Evolutionary conservation across 2,797 vertebrate genomes (phyloP).

Genomic region (Dermochelys coriacea): DNA sequence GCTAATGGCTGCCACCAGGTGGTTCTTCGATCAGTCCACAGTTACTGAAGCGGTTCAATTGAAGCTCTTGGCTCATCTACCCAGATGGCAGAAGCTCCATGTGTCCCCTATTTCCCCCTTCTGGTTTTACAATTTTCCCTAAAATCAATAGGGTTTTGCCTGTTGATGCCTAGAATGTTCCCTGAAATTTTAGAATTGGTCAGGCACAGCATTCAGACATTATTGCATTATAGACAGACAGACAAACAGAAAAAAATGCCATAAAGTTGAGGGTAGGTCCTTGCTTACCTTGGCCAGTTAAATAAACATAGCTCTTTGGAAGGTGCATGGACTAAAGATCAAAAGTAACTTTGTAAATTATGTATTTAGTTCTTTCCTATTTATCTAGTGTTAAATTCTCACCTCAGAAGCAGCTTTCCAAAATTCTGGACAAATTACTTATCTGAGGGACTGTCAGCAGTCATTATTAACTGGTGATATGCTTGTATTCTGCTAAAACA

Average conservation of each 20-base stretch:
- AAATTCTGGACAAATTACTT: fast-evolving
- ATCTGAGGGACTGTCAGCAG: background rate
- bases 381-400: background rate
- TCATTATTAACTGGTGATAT: background rate
- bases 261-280: background rate
- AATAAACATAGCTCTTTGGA: background rate
- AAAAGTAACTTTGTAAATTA: background rate
- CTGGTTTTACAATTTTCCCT: background rate
- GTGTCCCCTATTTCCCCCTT: background rate
- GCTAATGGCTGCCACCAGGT: fast-evolving
- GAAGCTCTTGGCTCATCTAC: background rate
- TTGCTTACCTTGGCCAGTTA: fast-evolving
- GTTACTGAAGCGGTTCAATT: fast-evolving
- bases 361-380: background rate
- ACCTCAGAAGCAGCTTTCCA: background rate
- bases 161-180: background rate
- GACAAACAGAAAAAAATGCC: background rate
- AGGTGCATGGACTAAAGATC: fast-evolving
- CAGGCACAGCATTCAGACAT: background rate
- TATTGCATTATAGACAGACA: background rate
- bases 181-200: background rate
- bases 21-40: background rate
- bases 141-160: background rate
- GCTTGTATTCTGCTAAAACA: background rate
- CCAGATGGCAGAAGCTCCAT: background rate